Base-by-base conservation (phyloP, 64 coral and sea anemone species). In the Montipora foliosa region DNA sequence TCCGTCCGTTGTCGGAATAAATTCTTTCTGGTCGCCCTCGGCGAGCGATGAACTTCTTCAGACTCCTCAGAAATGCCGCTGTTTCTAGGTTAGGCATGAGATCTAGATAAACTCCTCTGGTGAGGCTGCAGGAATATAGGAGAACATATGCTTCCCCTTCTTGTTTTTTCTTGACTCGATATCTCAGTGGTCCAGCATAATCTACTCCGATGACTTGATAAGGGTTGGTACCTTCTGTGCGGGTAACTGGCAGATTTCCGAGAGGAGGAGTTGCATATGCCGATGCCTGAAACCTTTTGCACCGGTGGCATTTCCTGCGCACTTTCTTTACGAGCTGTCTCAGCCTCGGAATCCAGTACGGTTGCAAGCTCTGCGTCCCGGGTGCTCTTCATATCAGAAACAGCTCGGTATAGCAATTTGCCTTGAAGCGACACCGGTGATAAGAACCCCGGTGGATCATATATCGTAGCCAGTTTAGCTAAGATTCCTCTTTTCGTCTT, bases 161-260 rank as follows among this genome's bases (percentile, higher is more conserved):
- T 75, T 19, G 15, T 52, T 49, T 37, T 24, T 79, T 55, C 20
- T n/a, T 71, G 19, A 71, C 68, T 71, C 4, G 68, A 21, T 71
- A 1, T n/a, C 68, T 21, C 68, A 71, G 17, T 71, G 68, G 17
- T 71, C 68, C 20, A 24, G 68, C 68, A 71, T 71, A 71, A 24
- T 71, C 19, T 14, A 71, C 68, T 24, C 79, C 89, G 2, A 91
- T 69, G 8, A 72, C 73, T 76, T 86, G 72, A 52, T 44, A 79
- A 46, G 74, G 74, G 57, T 19, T 87, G 16, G 55, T 20, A 46
- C 73, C 81, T 79, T 93, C 71, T 6, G 91, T 93, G 8, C 29
- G 29, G 37, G 48, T 61, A 19, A 29, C 64, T 76, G 91, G 91
- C 15, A 93, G 81, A 16, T 84, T 76, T 14, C 67, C 90, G 21